Base-by-base conservation (phyloP, 1,140 invertebrate species). In the Drosophila mauritiana region DNA sequence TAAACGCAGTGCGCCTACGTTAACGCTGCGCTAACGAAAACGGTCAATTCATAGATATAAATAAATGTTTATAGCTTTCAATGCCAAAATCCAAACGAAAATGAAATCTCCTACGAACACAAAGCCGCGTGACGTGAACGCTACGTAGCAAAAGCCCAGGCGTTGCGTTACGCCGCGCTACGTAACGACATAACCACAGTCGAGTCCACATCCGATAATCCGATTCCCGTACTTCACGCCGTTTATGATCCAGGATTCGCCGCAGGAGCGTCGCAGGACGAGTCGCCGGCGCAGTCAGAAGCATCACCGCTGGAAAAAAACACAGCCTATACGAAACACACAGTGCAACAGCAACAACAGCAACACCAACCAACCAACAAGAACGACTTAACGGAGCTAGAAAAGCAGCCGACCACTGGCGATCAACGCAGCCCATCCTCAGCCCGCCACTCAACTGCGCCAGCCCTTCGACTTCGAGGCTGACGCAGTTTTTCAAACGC, bases 71-170 rank as follows among this genome's bases (percentile, higher is more conserved):
- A 88, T 84, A 83, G 69, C 76, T 80, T 88, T 75, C 61, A 90
- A 91, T 88, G 80, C 73, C 73, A 90, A 83, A 68, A 90, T 83
- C 54, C 80, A 88, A 84, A 91, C 86, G 80, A 90, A 90, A 91
- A 90, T 90, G 86, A 90, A 90, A 89, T 90, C 86, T 68, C 86
- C 86, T 69, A 80, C 86, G 73, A 90, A 90, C 73, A 91, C 86
- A 84, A 80, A 74, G 83, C 64, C 62, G 69, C 75, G 83, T 53
- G 65, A 86, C 80, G 73, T 78, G 11, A 80, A 78, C 73, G 85
- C 73, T 65, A 89, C 85, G 85, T 84, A 89, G 77, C 80, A 74
- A 49, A 64, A 64, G 39, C 52, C 39, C 53, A 43, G 39, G 80
- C 64, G 58, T 55, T 63, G 65, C 78, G 85, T 88, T 84, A 78